Base-by-base conservation (phyloP, 2,797 vertebrate genomes). In the Heteromormyrus szaboi region DNA sequence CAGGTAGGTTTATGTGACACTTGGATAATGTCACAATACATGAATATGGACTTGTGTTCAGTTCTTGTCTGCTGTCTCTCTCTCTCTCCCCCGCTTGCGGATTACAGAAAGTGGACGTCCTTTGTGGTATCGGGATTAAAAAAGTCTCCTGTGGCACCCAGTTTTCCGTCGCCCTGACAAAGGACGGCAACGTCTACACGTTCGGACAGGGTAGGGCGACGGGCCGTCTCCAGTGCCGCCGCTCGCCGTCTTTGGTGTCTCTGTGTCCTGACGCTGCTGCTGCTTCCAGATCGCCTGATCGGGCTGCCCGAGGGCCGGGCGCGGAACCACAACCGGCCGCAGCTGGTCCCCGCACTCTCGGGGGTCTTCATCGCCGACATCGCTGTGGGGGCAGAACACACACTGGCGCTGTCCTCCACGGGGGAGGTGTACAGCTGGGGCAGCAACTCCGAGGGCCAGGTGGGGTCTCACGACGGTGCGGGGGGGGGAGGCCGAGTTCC, bases 381-480 rank as follows among this genome's bases (percentile, higher is more conserved):
- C 8, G 96, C 96, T 0, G 96, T 97, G 2, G 96, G 96, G 2
- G 96, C 96, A 0, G 96, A 97, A 86, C 96, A 97, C 85, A 97
- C 96, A 0, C 92, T 97, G 3, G 96, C 95, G 0, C 92, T 97
- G 1, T 93, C 96, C 9, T 95, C 96, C 1, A 91, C 93, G 0
- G 96, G 96, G 88, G 96, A 96, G 0, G 96, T 96, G 0, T 97
- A 96, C 2, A 95, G 95, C 65, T 97, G 96, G 96, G 96, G 96
- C 1, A 97, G 96, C 93, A 97, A 97, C 56, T 97, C 96, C 0
- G 96, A 97, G 91, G 96, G 96, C 8, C 96, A 97, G 95, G 96
- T 96, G 88, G 0, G 68, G 48, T n/a, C 41, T 29, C 56, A 3
- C 2, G 3, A 0, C 1, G 29, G 62, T 51, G 50, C 9, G 48